A percentile compares a stretch with the other conserved stretches of the same genome.
Conservation (phyloP, 2,797 vertebrate genomes). For the Chiloscyllium punctatum region DNA sequence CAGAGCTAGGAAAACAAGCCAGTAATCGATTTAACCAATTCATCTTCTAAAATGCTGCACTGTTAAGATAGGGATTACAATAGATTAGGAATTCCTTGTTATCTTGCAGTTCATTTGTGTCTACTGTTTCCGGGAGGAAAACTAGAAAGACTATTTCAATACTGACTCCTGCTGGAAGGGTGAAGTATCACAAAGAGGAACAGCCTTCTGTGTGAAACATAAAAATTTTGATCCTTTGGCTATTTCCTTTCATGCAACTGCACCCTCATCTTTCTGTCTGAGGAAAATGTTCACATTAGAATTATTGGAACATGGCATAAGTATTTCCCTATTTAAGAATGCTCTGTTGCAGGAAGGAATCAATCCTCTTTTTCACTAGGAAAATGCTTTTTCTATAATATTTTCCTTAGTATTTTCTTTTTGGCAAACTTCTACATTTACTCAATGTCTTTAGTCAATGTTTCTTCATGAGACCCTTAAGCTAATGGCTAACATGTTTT, state of each 20-base stretch:
- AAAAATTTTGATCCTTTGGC: conserved; percentile 1
- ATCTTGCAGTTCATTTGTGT: neutral
- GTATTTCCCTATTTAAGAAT: neutral
- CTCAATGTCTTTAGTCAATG: too few relatives aligned
- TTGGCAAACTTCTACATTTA: too few relatives aligned
- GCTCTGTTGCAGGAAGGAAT: neutral
- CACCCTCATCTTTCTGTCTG: neutral
- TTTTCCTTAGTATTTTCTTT: neutral
- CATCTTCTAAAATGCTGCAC: neutral
- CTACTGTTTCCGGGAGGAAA: neutral
- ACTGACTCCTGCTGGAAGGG: conserved; percentile 25
- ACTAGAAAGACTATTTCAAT: neutral
- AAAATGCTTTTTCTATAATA: neutral
- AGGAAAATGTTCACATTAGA: neutral
- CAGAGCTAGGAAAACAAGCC: neutral
- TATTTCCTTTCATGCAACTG: neutral
- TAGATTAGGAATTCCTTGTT: neutral
- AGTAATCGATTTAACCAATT: neutral
- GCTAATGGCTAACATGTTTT: too few relatives aligned
- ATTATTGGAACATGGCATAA: neutral
- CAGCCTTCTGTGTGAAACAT: neutral
- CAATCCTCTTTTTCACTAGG: neutral
- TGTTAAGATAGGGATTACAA: neutral
- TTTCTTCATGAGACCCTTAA: too few relatives aligned
- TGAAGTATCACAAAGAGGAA: neutral